Evolutionary conservation across 2,888 invertebrate genomes (phyloP), one percentile per base, ranked within the genome.

Genomic region (Druceiella hillmani): DNA sequence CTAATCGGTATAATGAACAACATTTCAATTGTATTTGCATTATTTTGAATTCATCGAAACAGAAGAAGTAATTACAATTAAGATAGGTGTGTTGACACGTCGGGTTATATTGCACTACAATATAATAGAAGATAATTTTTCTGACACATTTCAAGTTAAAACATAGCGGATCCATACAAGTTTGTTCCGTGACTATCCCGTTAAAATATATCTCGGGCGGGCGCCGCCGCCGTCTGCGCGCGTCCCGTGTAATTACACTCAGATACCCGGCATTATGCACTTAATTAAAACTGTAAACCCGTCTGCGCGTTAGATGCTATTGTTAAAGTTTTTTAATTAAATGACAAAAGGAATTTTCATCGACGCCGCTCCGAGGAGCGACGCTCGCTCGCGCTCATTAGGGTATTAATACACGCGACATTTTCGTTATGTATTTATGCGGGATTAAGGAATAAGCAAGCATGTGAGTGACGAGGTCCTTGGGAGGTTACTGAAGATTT

Each of bases 231-330:
- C n/a, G n/a, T n/a, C n/a, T n/a, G n/a, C n/a, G n/a, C n/a, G 50
- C 44, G 38, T 50, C 52, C 52, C 53, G 51, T 56, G 57, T 67
- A 64, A 68, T 66, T 66, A 66, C 62, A 58, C 55, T 54, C 26
- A 55, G 60, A 62, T 62, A 57, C 59, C 59, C 55, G 54, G 46
- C 55, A 54, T 58, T 56, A 59, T 63, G 58, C 57, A 58, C 55
- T 55, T 55, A 54, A 53, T 55, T 50, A 51, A 50, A 51, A 49
- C 46, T 45, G 49, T 48, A 49, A 48, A 45, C 49, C 46, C 41
- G 45, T 40, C 45, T 35, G 51, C 52, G 51, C 40, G 43, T 45
- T 44, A 50, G 46, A 43, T 46, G 50, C 46, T 48, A 51, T 49
- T 49, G 49, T 51, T 47, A 47, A 52, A 52, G 50, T 52, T 52